Base-by-base conservation (phyloP, 1,140 invertebrate species). In the Odontomachus brunneus region DNA sequence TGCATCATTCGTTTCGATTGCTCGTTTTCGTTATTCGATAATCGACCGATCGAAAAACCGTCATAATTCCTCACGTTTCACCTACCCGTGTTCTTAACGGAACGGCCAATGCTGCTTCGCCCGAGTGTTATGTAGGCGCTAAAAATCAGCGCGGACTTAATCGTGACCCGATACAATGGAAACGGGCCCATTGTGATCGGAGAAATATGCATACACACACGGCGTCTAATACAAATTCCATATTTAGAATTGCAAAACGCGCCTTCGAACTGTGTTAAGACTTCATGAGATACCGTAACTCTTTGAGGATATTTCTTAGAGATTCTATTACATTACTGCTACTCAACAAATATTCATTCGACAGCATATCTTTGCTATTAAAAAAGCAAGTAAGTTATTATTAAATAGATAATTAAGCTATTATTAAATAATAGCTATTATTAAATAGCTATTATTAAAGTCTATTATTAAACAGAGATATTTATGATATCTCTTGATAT, bases 161-260 rank as follows among this genome's bases (percentile, higher is more conserved):
- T 73, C 88, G 86, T 90, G 89, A 91, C 86, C 82, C 22, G 81
- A 62, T 55, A 66, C 82, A 83, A 80, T 75, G 67, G 78, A 12
- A 81, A 81, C 38, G 53, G 26, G 44, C 48, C 67, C 66, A 82
- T 87, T 85, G 74, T 82, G 75, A 62, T 59, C 72, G 67, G 71
- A n/a, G n/a, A 82, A 82, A 84, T 86, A 83, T 72, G 66, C 76
- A 81, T 48, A 48, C 26, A 82, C n/a, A 84, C 60, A 24, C 53
- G 49, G 55, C 48, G 62, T 17, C 26, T 24, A 49, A 63, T 49
- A 48, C 55, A 76, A 65, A 49, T 84, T 67, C 49, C 72, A 62
- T 62, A 67, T 59, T 84, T 38, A 49, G 84, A 84, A 84, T 85
- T 71, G 82, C 82, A 84, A 84, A 80, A 57, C 26, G 44, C 69